Evolutionary conservation across 2,113 vertebrate species (phyloP).

Genomic region (Fregetta grallaria): DNA sequence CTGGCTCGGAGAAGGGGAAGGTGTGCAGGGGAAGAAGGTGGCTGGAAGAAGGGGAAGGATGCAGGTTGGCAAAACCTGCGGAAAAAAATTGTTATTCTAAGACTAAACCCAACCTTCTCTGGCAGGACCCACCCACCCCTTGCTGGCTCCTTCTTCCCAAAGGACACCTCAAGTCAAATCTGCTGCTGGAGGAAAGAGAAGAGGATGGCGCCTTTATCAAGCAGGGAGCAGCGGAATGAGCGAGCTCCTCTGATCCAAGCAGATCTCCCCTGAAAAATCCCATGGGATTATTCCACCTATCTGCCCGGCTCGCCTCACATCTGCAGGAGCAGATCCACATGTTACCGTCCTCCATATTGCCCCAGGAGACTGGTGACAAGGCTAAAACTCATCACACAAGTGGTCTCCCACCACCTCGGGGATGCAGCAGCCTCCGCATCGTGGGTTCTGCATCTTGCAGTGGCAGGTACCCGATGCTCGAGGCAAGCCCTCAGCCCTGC

Average conservation of each 20-base stretch:
- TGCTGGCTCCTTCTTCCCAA: not conserved
- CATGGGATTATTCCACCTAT: not conserved
- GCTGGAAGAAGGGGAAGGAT: not conserved
- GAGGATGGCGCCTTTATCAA: not conserved
- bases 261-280: not conserved
- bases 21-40: not conserved
- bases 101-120: not conserved
- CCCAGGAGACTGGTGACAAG: not conserved
- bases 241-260: not conserved
- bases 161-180: not conserved
- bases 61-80: not conserved
- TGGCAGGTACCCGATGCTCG: rapidly evolving
- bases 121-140: not conserved
- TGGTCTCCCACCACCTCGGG: not conserved
- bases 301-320: not conserved
- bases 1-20: not conserved
- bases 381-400: not conserved
- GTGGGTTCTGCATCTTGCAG: not conserved
- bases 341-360: not conserved
- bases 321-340: not conserved
- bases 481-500: not conserved
- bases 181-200: not conserved
- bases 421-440: not conserved
- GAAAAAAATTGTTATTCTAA: not conserved
- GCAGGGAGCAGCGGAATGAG: not conserved